phyloP scores from a whole-genome alignment of 2,113 vertebrate species.

The Brachyistius frenatus region DNA sequence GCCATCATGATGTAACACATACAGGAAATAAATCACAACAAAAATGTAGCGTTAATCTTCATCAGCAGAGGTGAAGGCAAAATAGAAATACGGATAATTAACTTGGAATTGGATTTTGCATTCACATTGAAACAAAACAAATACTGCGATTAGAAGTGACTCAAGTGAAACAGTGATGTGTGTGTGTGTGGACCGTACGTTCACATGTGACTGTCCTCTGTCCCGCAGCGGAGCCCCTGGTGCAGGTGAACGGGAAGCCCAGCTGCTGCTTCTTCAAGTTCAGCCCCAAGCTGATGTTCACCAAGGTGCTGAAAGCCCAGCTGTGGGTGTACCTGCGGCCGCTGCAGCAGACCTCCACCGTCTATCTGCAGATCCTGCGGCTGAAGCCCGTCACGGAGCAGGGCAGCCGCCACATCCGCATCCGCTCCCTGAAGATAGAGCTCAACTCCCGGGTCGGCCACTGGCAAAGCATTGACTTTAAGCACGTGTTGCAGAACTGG shows the following conservation, averaged over 20 bases:
- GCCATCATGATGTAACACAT: too few species aligned
- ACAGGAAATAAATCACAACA: too few species aligned
- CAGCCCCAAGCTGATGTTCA: slow-evolving; percentile 99
- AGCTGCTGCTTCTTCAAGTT: slow-evolving; percentile 99
- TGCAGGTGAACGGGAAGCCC: slow-evolving; percentile 96
- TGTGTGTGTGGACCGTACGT: not conserved
- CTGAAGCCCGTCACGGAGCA: slow-evolving; percentile 95
- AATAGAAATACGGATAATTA: too few species aligned
- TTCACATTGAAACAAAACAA: too few species aligned
- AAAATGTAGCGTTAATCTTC: too few species aligned
- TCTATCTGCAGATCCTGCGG: slow-evolving; percentile 97
- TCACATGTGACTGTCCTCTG: slow-evolving; percentile 56
- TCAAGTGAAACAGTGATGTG: not conserved
- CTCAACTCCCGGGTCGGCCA: slow-evolving; percentile 93
- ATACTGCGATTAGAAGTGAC: not conserved
- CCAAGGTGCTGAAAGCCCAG: slow-evolving; percentile 98
- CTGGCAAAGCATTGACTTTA: slow-evolving; percentile 99
- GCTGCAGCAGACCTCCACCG: slow-evolving; percentile 93
- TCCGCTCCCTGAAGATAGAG: slow-evolving; percentile 97
- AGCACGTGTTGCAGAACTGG: slow-evolving; percentile 98
- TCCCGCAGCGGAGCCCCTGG: slow-evolving; percentile 91
- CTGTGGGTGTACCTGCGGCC: slow-evolving; percentile 97
- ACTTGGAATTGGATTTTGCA: too few species aligned
- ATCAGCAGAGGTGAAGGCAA: too few species aligned
- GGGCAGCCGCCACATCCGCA: slow-evolving; percentile 95